These are phyloP conservation scores for Aplocera efformata DNA, from an alignment of 2,888 invertebrate genomes.

Conservation along the genomic window DNA sequence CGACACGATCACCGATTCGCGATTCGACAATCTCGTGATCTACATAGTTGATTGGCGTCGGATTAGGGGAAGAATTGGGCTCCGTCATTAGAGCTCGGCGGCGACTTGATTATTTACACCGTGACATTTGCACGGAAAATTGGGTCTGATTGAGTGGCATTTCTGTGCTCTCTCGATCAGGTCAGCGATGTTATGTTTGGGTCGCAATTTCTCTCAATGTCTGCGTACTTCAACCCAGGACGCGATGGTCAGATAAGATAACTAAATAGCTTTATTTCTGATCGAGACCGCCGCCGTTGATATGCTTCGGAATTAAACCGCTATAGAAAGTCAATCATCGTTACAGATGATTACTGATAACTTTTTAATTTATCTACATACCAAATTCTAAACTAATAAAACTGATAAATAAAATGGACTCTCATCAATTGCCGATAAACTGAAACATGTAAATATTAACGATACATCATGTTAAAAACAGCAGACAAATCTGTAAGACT, in stretches of 20 bases:
- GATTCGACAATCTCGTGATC: slow-evolving; percentile 72
- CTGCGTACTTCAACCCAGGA: slow-evolving; percentile 35
- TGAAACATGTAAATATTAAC: too few relatives aligned
- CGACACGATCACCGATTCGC: slow-evolving; percentile 65
- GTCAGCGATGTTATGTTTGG: slow-evolving; percentile 62
- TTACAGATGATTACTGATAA: slow-evolving; percentile 43
- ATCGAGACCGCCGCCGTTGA: slow-evolving; percentile 54
- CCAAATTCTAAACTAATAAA: slow-evolving; percentile 9
- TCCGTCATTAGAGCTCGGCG: slow-evolving; percentile 43
- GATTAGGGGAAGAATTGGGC: slow-evolving; percentile 67
- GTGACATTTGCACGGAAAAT: slow-evolving; percentile 71
- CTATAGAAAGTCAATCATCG: slow-evolving; percentile 74
- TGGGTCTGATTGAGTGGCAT: slow-evolving; percentile 63
- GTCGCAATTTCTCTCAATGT: slow-evolving; percentile 51
- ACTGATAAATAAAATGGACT: too few relatives aligned
- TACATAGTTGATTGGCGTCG: slow-evolving; percentile 75
- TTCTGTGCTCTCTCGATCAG: slow-evolving; percentile 48
- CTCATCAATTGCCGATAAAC: too few relatives aligned
- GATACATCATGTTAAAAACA: too few relatives aligned
- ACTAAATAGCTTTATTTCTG: slow-evolving; percentile 64
- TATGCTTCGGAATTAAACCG: slow-evolving; percentile 60
- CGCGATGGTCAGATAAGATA: slow-evolving; percentile 60
- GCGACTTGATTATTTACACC: slow-evolving; percentile 48
- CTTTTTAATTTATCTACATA: slow-evolving; percentile 34
- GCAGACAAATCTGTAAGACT: too few relatives aligned